Base-by-base conservation (phyloP, 1,140 invertebrate species). In the Globodera ellingtonae region DNA sequence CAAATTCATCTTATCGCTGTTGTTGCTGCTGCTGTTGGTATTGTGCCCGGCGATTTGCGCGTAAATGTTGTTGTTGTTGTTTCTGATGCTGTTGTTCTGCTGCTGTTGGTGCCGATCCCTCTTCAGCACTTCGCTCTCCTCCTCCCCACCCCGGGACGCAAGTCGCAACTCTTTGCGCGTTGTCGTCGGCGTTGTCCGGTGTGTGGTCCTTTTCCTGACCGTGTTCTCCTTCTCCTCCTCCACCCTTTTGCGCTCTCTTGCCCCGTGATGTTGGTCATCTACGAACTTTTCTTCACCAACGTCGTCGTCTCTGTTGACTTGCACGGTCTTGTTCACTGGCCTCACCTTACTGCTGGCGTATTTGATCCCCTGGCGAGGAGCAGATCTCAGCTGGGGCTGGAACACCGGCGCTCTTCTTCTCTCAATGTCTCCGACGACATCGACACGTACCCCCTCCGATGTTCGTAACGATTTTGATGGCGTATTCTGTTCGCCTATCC, bases 271-370 rank as follows among this genome's bases (percentile, higher is more conserved):
- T 44, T 35, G 4, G 35, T 18, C 46, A 2, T 21, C 67, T 18
- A 1, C 56, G 1, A 62, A 24, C 6, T n/a, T 6, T 18, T 35
- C 9, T 18, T 2, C 67, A 44, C 66, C 7, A 6, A 0, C 10
- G 35, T 46, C 67, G 7, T 70, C 67, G 35, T 35, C 35, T 3
- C 35, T 35, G 35, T 35, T 35, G 35, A 35, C 35, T 35, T 35
- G 35, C 35, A 35, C 35, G 35, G 35, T 35, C 35, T 35, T 35
- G 35, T 35, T 13, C 67, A 70, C 67, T 21, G 67, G 67, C 9
- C 67, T 35, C 67, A 70, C 67, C 13, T 70, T 70, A 18, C 46
- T 70, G 24, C 67, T 70, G 35, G 67, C 46, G 67, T 70, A 70
- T 47, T 47, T 35, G 35, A 70, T 9, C 24, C 6, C 21, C 35